Conservation (phyloP, 2,113 vertebrate genomes). For the Chloroceryle aenea region DNA sequence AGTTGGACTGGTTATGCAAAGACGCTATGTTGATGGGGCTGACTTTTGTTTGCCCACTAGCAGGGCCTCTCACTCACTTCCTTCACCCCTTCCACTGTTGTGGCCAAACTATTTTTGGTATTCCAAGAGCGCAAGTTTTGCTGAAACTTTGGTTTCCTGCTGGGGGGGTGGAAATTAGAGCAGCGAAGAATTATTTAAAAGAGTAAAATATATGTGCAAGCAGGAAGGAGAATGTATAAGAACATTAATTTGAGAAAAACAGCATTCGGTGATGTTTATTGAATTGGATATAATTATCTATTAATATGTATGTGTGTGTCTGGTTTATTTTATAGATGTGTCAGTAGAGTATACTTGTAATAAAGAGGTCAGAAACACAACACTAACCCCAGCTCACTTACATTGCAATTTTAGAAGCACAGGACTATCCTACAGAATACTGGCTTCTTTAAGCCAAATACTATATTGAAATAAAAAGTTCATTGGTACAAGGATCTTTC, state of each 20-base stretch:
- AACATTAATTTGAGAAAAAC: background rate
- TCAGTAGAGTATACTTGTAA: background rate
- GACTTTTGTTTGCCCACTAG: background rate
- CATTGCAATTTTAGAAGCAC: background rate
- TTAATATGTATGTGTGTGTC: background rate
- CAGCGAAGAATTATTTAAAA: conserved; percentile 2
- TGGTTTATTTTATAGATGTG: background rate
- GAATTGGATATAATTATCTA: background rate
- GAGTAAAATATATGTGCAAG: background rate
- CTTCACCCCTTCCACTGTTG: conserved; percentile 45
- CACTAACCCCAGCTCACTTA: background rate
- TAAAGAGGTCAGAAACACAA: background rate
- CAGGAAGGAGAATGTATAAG: background rate
- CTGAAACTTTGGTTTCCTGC: conserved; percentile 52
- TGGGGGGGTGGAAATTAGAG: conserved; percentile 6
- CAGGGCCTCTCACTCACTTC: conserved; percentile 26
- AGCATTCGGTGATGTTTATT: background rate
- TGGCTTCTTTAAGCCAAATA: background rate
- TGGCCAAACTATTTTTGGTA: conserved; percentile 52
- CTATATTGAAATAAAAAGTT: background rate
- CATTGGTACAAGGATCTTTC: background rate
- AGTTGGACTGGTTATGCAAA: background rate
- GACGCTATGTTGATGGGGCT: background rate
- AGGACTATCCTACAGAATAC: background rate
- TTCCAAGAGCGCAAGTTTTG: conserved; percentile 24